These are phyloP conservation scores for Hyposoter dolosus DNA, from an alignment of 2,888 invertebrate species.

Conservation along the genomic window DNA sequence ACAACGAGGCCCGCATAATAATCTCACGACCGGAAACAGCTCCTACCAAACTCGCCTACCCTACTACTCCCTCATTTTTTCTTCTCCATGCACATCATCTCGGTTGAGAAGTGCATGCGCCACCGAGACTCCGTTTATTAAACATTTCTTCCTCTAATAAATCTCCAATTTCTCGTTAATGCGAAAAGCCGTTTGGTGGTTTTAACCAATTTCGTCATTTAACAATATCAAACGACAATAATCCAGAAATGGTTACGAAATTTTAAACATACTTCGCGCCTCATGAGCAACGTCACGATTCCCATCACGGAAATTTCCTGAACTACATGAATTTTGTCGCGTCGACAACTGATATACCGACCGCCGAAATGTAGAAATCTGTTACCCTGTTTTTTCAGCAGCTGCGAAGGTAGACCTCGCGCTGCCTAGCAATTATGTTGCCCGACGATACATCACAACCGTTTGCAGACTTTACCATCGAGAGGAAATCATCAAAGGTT, in stretches of 20 bases:
- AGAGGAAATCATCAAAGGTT: constrained; percentile 13
- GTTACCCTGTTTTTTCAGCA: background rate
- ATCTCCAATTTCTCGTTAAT: background rate
- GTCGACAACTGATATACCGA: constrained; percentile 45
- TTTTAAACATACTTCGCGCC: background rate
- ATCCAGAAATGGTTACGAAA: background rate
- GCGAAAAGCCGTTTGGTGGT: background rate
- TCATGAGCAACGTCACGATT: constrained; percentile 19
- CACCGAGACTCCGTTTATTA: too few species aligned
- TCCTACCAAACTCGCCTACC: constrained; percentile 53
- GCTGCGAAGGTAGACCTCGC: background rate
- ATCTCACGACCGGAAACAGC: constrained; percentile 77
- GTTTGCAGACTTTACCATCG: constrained; percentile 55
- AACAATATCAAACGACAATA: too few species aligned
- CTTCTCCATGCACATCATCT: constrained; percentile 27
- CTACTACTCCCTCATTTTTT: constrained; percentile 30
- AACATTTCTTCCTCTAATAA: too few species aligned
- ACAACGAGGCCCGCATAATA: constrained; percentile 81
- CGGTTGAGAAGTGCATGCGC: background rate
- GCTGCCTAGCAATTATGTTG: background rate
- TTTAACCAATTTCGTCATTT: too few species aligned
- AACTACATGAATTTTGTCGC: constrained; percentile 8
- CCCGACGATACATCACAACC: constrained; percentile 5
- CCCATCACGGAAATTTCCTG: constrained; percentile 17
- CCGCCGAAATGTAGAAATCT: constrained; percentile 30